Conservation (phyloP, 2,797 vertebrate species). For the Pithecia hirsuta region DNA sequence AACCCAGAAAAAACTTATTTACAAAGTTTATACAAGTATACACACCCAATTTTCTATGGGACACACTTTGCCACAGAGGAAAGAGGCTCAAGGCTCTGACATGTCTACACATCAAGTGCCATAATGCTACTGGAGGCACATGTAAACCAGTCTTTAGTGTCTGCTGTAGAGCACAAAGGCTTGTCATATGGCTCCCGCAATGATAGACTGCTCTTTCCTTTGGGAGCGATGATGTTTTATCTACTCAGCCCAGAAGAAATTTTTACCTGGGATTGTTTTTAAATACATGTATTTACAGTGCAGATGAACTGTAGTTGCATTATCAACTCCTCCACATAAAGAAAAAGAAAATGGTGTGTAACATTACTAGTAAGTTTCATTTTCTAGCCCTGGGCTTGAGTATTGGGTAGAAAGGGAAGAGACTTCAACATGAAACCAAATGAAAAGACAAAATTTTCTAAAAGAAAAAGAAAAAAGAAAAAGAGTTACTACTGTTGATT, state of each 20-base stretch:
- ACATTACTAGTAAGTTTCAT: constrained; percentile 83
- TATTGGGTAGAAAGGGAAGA: constrained; percentile 78
- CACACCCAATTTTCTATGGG: constrained; percentile 89
- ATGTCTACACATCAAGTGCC: constrained; percentile 85
- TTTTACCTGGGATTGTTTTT: constrained; percentile 83
- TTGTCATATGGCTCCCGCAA: constrained; percentile 85
- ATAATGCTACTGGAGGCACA: constrained; percentile 82
- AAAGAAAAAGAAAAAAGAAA: constrained; percentile 63
- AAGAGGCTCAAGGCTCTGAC: constrained; percentile 87
- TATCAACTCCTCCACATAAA: constrained; percentile 86
- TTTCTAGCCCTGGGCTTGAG: constrained; percentile 83
- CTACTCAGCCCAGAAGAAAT: constrained; percentile 85
- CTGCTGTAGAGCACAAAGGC: constrained; percentile 83
- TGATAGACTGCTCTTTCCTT: constrained; percentile 86
- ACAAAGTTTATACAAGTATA: constrained; percentile 92
- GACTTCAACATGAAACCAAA: constrained; percentile 88
- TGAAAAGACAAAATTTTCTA: constrained; percentile 50
- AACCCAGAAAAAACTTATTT: constrained; percentile 88
- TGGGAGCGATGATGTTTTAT: constrained; percentile 84
- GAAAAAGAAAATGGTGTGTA: constrained; percentile 74
- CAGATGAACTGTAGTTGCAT: constrained; percentile 86
- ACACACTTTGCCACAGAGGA: constrained; percentile 86
- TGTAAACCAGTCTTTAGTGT: constrained; percentile 85
- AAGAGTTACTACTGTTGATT: constrained; percentile 76
- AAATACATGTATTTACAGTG: constrained; percentile 90